Evolutionary conservation across 2,888 invertebrate genomes (phyloP).

Genomic region (Drosophila acutilabella): DNA sequence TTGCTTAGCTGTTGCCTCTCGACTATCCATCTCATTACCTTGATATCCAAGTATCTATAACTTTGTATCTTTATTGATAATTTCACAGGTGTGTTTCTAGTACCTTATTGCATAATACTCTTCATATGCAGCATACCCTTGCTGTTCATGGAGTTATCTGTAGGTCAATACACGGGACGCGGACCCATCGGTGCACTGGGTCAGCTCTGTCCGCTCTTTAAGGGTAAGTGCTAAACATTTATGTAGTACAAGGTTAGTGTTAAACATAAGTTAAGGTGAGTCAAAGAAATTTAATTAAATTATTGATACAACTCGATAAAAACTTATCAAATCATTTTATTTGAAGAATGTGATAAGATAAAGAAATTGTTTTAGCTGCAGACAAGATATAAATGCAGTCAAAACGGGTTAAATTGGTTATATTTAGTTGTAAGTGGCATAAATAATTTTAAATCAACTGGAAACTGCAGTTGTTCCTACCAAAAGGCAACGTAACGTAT

Average conservation of each 20-base stretch:
- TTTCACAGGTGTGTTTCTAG: slow-evolving; percentile 94
- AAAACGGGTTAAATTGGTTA: background rate
- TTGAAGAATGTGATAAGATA: slow-evolving; percentile 14
- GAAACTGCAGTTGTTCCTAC: background rate
- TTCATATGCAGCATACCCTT: slow-evolving; percentile 95
- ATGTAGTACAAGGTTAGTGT: background rate
- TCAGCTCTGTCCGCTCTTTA: slow-evolving; percentile 95
- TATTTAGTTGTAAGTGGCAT: too few species aligned
- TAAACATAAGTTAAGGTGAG: background rate
- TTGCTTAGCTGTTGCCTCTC: slow-evolving; percentile 63
- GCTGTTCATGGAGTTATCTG: slow-evolving; percentile 96
- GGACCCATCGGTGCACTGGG: slow-evolving; percentile 96
- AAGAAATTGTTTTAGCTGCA: background rate
- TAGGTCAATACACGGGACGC: slow-evolving; percentile 96
- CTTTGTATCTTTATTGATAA: slow-evolving; percentile 2
- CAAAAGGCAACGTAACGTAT: background rate
- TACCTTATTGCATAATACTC: slow-evolving; percentile 97
- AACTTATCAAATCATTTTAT: background rate
- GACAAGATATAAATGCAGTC: background rate
- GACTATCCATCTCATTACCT: slow-evolving; percentile 19
- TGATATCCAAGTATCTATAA: slow-evolving; percentile 7
- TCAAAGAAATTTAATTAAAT: slow-evolving; percentile 2
- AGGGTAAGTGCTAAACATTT: slow-evolving; percentile 88
- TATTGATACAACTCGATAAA: background rate
- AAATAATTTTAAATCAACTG: background rate